Conservation (phyloP, 2,888 invertebrate genomes). For the Drosophila gaucha region DNA sequence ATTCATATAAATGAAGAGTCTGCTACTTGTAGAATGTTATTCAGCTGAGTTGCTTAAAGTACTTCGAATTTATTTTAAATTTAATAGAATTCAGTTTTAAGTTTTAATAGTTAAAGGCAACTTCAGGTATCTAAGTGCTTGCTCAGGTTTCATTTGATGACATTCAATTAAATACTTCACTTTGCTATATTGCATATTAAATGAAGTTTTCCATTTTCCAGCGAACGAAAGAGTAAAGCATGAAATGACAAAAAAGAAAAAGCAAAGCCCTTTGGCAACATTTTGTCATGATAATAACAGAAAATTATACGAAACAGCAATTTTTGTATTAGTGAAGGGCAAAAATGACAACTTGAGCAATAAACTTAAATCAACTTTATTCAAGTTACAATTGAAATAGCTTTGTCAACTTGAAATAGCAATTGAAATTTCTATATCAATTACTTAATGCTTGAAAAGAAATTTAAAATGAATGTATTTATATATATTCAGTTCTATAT, state of each 20-base stretch:
- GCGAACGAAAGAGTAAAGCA: neutral
- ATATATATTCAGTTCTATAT: neutral
- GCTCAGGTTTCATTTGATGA: neutral
- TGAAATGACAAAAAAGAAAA: slow-evolving; percentile 4
- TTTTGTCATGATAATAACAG: neutral
- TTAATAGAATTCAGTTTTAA: too few relatives aligned
- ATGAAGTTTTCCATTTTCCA: neutral
- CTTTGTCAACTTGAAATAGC: too few relatives aligned
- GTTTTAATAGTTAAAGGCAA: neutral
- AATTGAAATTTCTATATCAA: too few relatives aligned
- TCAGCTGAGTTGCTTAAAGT: too few relatives aligned
- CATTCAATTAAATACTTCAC: neutral
- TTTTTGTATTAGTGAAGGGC: neutral
- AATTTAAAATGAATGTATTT: neutral
- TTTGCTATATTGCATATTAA: neutral
- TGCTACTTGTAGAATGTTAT: neutral
- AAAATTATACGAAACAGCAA: neutral
- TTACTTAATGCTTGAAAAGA: too few relatives aligned
- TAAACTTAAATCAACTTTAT: too few relatives aligned
- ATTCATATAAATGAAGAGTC: neutral
- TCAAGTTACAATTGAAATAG: too few relatives aligned
- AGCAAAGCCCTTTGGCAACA: slow-evolving; percentile 14
- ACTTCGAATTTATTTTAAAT: too few relatives aligned
- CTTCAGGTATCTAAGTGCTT: too few relatives aligned
- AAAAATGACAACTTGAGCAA: too few relatives aligned